A percentile compares a stretch with the other conserved stretches of the same genome.
Evolutionary conservation across 2,113 vertebrate genomes (phyloP).

Genomic region (Ammodytes marinus): DNA sequence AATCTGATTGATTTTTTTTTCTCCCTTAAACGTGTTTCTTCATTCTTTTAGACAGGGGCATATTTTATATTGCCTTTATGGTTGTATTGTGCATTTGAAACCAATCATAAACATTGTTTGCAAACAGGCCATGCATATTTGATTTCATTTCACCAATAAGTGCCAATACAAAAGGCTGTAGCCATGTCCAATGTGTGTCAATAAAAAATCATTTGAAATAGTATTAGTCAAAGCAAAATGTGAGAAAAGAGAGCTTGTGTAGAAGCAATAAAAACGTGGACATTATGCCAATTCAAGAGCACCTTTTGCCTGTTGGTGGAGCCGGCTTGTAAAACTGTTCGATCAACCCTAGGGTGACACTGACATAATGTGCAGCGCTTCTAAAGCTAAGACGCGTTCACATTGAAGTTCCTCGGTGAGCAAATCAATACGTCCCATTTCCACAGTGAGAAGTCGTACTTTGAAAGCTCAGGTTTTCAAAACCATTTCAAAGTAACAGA

Average conservation of each 20-base stretch:
- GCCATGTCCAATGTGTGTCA: not conserved
- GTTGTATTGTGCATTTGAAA: not conserved
- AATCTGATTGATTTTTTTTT: not conserved
- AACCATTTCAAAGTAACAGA: not conserved
- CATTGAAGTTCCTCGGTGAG: not conserved
- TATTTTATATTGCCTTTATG: too few relatives aligned
- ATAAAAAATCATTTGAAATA: not conserved
- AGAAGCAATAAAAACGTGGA: not conserved
- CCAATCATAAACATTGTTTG: not conserved
- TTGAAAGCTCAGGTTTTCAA: not conserved
- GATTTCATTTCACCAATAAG: not conserved
- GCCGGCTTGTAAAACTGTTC: conserved; percentile 9
- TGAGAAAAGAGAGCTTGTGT: not conserved
- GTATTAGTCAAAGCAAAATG: not conserved
- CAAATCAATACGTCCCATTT: conserved; percentile 38
- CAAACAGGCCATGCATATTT: not conserved
- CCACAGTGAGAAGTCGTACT: not conserved
- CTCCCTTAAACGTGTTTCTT: not conserved
- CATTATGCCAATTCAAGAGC: not conserved
- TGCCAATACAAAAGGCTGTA: not conserved
- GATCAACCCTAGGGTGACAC: conserved; percentile 12
- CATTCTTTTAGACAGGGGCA: not conserved
- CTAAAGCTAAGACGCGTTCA: conserved; percentile 3
- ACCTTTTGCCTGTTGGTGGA: not conserved
- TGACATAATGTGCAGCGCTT: not conserved